Conservation (phyloP, 1,140 invertebrate species). For the Centruroides vittatus region DNA sequence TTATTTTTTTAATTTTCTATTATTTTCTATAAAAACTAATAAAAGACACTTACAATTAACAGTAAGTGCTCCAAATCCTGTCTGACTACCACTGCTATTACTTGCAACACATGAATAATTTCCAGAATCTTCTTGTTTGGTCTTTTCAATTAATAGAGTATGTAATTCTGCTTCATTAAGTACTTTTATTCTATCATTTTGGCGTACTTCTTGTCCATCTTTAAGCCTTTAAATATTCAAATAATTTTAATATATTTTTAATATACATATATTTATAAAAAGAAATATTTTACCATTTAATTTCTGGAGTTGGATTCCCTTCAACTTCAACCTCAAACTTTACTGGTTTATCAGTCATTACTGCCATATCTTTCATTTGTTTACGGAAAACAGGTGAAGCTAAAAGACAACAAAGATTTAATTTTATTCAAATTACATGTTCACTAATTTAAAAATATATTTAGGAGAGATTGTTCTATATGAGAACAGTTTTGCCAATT, state of each 20-base stretch:
- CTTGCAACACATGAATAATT: conserved; percentile 84
- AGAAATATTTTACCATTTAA: conserved; percentile 43
- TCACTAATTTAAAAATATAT: background rate
- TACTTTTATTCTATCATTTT: conserved; percentile 53
- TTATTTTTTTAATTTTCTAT: no score
- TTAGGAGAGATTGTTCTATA: no score
- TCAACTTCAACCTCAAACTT: conserved; percentile 62
- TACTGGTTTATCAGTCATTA: conserved; percentile 48
- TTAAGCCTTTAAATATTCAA: conserved; percentile 43
- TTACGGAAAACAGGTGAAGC: conserved; percentile 40
- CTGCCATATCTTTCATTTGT: conserved; percentile 56
- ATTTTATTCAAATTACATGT: background rate
- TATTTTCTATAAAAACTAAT: no score
- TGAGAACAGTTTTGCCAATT: no score
- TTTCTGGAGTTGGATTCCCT: conserved; percentile 60
- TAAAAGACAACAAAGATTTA: background rate
- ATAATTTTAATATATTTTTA: no score
- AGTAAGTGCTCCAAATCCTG: conserved; percentile 2
- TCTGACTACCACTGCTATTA: conserved; percentile 42
- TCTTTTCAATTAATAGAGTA: conserved; percentile 61
- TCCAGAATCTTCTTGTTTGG: conserved; percentile 69
- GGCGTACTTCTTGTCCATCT: conserved; percentile 56
- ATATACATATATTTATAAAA: no score
- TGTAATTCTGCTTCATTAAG: conserved; percentile 50
- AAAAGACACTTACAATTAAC: no score